These are phyloP conservation scores for Miopithecus talapoin DNA, from an alignment of 2,797 vertebrate species.

Conservation along the genomic window DNA sequence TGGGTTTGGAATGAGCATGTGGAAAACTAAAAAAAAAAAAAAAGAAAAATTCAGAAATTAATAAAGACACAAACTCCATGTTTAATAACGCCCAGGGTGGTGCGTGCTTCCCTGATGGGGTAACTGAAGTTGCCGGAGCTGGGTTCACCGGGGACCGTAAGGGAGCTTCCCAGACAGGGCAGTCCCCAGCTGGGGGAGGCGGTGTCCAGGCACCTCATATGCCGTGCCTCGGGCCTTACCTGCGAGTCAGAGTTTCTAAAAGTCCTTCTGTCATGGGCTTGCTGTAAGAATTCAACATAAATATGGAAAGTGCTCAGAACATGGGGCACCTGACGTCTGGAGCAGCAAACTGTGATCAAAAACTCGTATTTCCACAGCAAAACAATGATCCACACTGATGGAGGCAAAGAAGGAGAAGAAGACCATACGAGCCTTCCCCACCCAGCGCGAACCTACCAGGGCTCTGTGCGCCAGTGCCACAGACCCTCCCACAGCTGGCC, in stretches of 20 bases:
- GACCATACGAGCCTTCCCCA: fast-evolving
- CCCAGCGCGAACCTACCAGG: fast-evolving
- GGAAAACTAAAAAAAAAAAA: not conserved
- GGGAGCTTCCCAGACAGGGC: not conserved
- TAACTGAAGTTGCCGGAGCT: not conserved
- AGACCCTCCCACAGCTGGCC: fast-evolving
- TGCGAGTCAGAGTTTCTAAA: not conserved
- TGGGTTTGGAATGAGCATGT: not conserved
- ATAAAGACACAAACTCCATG: not conserved
- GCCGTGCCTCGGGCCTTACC: not conserved
- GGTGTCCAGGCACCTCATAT: not conserved
- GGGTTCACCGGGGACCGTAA: too few relatives aligned
- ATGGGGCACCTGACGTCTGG: fast-evolving
- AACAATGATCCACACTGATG: too few relatives aligned
- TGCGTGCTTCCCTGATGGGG: fast-evolving
- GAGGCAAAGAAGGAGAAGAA: fast-evolving
- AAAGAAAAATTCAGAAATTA: not conserved
- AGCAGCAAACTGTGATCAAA: too few relatives aligned
- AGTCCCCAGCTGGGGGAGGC: fast-evolving
- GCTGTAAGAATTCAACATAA: not conserved
- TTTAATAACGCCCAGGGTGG: fast-evolving
- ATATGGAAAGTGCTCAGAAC: not conserved
- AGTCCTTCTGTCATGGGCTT: fast-evolving
- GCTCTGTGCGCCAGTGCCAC: fast-evolving
- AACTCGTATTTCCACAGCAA: fast-evolving